phyloP scores from a whole-genome alignment of 2,113 vertebrate species.

The Thalassoma bifasciatum region DNA sequence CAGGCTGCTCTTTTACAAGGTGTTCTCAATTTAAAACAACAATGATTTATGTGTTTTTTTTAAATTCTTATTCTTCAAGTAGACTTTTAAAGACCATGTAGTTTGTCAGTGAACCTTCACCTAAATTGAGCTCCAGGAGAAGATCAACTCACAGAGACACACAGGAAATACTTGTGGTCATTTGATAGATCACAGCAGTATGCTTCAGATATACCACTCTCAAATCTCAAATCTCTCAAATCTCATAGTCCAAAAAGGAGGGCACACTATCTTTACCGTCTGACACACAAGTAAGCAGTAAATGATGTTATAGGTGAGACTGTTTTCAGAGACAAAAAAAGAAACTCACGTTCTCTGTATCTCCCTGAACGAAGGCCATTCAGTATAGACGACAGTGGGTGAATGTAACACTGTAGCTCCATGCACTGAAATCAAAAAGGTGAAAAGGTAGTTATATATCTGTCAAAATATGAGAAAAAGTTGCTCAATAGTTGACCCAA shows the following conservation, averaged over 20 bases:
- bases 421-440: constrained; percentile 74
- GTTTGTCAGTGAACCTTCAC: constrained; percentile 5
- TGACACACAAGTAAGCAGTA: not conserved
- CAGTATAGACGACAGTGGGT: constrained; percentile 84
- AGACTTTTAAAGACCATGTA: constrained; percentile 2
- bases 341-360: constrained; percentile 84
- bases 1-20: constrained; percentile 27
- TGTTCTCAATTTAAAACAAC: constrained; percentile 6
- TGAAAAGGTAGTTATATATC: constrained; percentile 6
- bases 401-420: constrained; percentile 85
- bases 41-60: not conserved
- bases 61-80: not conserved
- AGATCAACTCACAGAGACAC: not conserved
- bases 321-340: constrained; percentile 7
- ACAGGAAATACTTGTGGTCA: constrained; percentile 62
- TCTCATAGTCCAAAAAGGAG: constrained; percentile 33
- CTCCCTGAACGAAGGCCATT: constrained; percentile 84
- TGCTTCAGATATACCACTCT: constrained; percentile 37
- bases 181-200: constrained; percentile 43
- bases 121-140: constrained; percentile 19
- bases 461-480: not conserved
- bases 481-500: not conserved
- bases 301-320: not conserved
- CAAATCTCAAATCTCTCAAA: constrained; percentile 53
- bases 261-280: constrained; percentile 6